phyloP scores from a whole-genome alignment of 2,888 invertebrate genomes.

The Brachypalpus laphriformis region DNA sequence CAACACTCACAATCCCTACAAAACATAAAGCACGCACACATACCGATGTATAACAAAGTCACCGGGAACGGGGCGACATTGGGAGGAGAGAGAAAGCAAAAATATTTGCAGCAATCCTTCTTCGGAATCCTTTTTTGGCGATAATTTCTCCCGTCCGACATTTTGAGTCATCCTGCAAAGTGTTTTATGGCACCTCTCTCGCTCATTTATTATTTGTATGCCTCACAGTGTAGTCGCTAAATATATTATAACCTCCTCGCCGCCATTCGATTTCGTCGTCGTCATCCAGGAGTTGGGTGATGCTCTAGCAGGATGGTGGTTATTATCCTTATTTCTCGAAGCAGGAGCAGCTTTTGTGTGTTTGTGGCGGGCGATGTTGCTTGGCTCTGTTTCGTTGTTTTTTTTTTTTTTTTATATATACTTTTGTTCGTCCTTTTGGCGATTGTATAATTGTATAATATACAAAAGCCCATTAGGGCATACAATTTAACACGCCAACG shows the following conservation, averaged over 20 bases:
- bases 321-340: slow-evolving; percentile 69
- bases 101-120: slow-evolving; percentile 74
- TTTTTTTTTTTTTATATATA: not conserved
- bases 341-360: slow-evolving; percentile 54
- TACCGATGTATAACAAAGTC: slow-evolving; percentile 15
- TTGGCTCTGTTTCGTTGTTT: slow-evolving; percentile 6
- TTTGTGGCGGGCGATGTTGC: slow-evolving; percentile 22
- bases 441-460: slow-evolving; percentile 74
- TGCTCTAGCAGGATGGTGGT: slow-evolving; percentile 26
- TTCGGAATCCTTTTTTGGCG: slow-evolving; percentile 74
- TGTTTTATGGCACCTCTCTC: slow-evolving; percentile 75
- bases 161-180: slow-evolving; percentile 74
- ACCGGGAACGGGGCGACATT: not conserved
- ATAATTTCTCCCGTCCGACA: slow-evolving; percentile 74
- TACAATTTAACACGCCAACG: slow-evolving; percentile 69
- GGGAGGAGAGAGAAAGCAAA: slow-evolving; percentile 27
- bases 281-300: not conserved
- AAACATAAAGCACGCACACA: slow-evolving; percentile 26
- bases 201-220: slow-evolving; percentile 75
- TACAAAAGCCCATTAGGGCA: slow-evolving; percentile 73
- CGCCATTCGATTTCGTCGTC: slow-evolving; percentile 54
- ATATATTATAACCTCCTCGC: slow-evolving; percentile 73
- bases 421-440: slow-evolving; percentile 49
- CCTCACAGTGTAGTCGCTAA: slow-evolving; percentile 74
- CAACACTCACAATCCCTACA: slow-evolving; percentile 54